Base-by-base conservation (phyloP, 1,140 invertebrate genomes). In the Drosophila elegans region DNA sequence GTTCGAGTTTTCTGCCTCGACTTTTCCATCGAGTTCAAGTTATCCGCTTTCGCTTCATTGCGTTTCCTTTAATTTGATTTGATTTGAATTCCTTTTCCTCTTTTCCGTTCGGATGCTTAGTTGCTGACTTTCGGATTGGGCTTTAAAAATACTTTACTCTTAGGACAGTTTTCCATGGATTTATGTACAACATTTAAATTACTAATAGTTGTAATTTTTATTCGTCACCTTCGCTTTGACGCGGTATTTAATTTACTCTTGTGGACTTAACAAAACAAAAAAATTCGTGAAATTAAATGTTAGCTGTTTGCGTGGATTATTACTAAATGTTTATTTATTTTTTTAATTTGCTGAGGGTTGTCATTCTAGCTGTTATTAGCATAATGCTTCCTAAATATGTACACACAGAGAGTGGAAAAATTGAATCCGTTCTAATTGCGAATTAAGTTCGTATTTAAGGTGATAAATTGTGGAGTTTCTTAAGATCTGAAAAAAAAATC, bases 111-210 rank as follows among this genome's bases (percentile, higher is more conserved):
- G 75, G 66, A 67, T 81, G 68, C 63, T 60, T 68, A 64, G 71
- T 69, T 75, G 51, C 41, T 42, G 49, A 16, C 11, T 54, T 82
- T 75, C 48, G 59, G 68, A n/a, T 73, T 78, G 78, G 69, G 59
- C 60, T 83, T 79, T 86, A 80, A 79, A 89, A 78, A 88, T 83
- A 72, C 46, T 64, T 34, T 71, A 74, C 32, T 49, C 68, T 78
- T 86, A 88, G 80, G 82, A 73, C 75, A 74, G 52, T 67, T 67
- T 44, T 52, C 54, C 55, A 16, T 77, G 59, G 54, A 61, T 67
- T 83, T 88, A 88, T 88, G 60, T 88, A 88, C 83, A 88, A 88
- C 79, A 89, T 88, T 83, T 89, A 88, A 78, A 69, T 89, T 74
- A 71, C 83, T 89, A 88, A 80, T 80, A 89, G 83, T 68, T 81